A percentile compares a stretch with the other conserved stretches of the same genome.
Evolutionary conservation across 2,797 vertebrate species (phyloP).

Genomic region (Nasua narica): DNA sequence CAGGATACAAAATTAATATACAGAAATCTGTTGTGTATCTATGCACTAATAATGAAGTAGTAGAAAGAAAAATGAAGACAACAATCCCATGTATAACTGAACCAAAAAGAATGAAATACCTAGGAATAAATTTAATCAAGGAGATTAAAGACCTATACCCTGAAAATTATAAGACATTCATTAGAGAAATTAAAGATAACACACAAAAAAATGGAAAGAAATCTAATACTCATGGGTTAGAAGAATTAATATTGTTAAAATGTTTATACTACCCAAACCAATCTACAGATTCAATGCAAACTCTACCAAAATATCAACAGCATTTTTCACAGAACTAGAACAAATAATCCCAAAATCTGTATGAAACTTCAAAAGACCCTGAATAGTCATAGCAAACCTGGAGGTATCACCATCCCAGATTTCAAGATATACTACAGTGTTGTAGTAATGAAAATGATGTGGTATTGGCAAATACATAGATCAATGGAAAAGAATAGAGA

Average conservation of each 20-base stretch:
- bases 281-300: neutral
- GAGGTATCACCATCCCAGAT: neutral
- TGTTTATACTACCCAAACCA: neutral
- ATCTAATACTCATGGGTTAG: neutral
- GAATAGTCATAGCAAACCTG: neutral
- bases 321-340: neutral
- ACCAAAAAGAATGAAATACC: neutral
- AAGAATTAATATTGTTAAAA: neutral
- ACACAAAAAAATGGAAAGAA: neutral
- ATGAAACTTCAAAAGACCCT: neutral
- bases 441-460: neutral
- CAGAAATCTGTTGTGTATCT: neutral
- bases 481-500: neutral
- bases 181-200: neutral
- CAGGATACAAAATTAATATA: neutral
- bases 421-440: neutral
- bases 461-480: neutral
- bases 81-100: neutral
- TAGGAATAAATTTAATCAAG: neutral
- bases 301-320: neutral
- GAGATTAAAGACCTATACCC: neutral
- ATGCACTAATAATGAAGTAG: neutral
- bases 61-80: neutral
- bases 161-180: neutral
- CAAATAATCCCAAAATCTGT: neutral